Base-by-base conservation (phyloP, 2,113 vertebrate genomes). In the Aegithalos caudatus region DNA sequence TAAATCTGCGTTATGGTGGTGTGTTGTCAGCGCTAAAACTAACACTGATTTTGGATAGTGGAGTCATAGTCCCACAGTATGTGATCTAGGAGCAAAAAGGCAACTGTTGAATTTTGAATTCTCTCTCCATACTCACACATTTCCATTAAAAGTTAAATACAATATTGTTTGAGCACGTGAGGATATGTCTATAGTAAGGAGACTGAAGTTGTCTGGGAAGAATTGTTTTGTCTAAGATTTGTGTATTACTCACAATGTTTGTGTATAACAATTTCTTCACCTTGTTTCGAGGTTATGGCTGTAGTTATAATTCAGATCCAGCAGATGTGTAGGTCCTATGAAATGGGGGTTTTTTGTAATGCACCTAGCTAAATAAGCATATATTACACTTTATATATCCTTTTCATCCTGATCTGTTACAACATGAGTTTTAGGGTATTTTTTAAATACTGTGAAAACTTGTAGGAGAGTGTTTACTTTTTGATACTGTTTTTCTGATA, bases 151-250 rank as follows among this genome's bases (percentile, higher is more conserved):
- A 60, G 37, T 45, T 15, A 66, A 85, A 27, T 62, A 19, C 3
- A 3, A 17, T 66, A 3, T 27, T 42, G 6, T 56, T 33, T 8
- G 40, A 56, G 11, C 1, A 3, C 0, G 3, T 76, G 45, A 40
- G 25, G 33, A 9, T 40, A 6, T 45, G 17, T 51, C 11, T 29
- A 1, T 25, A 57, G 12, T 11, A 14, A 62, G 14, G 40, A 60
- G 20, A 37, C n/a, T 1, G 3, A 50, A 88, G 51, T 44, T 27
- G 45, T 27, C 42, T 81, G 88, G 45, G 14, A 88, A 61, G 80
- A 94, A 27, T 45, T 66, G 6, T 70, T 87, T 89, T 81, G 29
- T 67, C 24, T 74, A 56, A 51, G 0, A 0, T 21, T n/a, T 53
- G 24, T 57, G 14, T 23, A 8, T 65, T 72, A 10, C 4, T 9